phyloP scores from a whole-genome alignment of 1,140 invertebrate genomes.

The Delia radicum region DNA sequence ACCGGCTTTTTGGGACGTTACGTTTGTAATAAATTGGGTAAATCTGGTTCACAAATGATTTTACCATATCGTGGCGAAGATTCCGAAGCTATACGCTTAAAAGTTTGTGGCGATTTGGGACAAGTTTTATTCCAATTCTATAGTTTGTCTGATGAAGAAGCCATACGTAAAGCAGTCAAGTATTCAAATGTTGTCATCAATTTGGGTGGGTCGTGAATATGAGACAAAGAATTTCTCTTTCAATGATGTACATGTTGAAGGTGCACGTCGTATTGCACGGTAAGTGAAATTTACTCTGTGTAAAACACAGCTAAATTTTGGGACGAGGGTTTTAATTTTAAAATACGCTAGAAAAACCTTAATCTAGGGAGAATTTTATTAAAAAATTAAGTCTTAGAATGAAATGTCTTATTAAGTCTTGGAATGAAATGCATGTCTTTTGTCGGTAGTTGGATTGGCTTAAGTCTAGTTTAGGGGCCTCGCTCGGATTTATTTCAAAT shows the following conservation, averaged over 20 bases:
- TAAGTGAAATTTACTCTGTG: too few relatives aligned
- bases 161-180: constrained; percentile 81
- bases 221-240: constrained; percentile 89
- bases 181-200: constrained; percentile 99
- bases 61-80: constrained; percentile 88
- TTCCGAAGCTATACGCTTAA: constrained; percentile 74
- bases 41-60: constrained; percentile 84
- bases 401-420: too few relatives aligned
- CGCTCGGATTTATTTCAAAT: too few relatives aligned
- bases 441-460: too few relatives aligned
- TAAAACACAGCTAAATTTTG: too few relatives aligned
- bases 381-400: too few relatives aligned
- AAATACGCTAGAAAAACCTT: too few relatives aligned
- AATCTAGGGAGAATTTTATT: too few relatives aligned
- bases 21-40: constrained; percentile 87
- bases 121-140: constrained; percentile 92
- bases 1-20: constrained; percentile 84
- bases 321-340: too few relatives aligned
- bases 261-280: constrained; percentile 69
- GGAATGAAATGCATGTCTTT: too few relatives aligned
- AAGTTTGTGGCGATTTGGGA: constrained; percentile 90
- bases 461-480: too few relatives aligned
- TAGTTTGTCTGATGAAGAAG: constrained; percentile 84
- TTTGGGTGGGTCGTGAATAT: constrained; percentile 85
- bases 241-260: constrained; percentile 78